Evolutionary conservation across 2,113 vertebrate species (phyloP).

Genomic region (Peromyscus maniculatus): DNA sequence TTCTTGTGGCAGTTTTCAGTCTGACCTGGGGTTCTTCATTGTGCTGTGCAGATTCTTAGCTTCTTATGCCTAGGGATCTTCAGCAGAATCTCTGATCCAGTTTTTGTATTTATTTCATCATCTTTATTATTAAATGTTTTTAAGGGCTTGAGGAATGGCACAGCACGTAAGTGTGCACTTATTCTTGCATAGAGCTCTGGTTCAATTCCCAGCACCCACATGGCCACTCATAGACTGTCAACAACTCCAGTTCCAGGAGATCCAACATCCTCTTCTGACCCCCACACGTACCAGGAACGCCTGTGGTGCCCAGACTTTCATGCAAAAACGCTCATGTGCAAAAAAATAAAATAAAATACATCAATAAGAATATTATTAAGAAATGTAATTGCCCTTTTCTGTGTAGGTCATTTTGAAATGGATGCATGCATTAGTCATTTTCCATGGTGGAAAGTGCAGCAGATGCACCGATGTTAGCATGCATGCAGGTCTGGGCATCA

Average conservation of each 20-base stretch:
- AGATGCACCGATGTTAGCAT: neutral
- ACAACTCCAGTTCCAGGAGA: neutral
- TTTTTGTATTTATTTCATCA: neutral
- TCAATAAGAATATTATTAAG: neutral
- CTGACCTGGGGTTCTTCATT: neutral
- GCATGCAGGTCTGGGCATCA: neutral
- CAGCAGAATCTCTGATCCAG: too few species aligned
- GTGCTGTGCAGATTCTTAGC: neutral
- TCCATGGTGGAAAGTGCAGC: accelerated
- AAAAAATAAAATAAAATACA: neutral
- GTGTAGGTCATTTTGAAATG: neutral
- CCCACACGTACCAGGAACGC: neutral
- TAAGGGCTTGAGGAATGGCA: neutral
- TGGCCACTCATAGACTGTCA: neutral
- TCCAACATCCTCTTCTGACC: neutral
- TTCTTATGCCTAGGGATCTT: neutral
- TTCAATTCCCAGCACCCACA: neutral
- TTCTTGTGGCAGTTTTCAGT: neutral
- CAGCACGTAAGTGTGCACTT: too few species aligned
- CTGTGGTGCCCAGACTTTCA: neutral
- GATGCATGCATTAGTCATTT: neutral
- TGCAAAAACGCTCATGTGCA: neutral
- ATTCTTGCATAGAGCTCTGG: neutral
- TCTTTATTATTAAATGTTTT: neutral
- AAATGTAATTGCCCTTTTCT: neutral